Base-by-base conservation (phyloP, 2,797 vertebrate species). In the Chanos chanos region DNA sequence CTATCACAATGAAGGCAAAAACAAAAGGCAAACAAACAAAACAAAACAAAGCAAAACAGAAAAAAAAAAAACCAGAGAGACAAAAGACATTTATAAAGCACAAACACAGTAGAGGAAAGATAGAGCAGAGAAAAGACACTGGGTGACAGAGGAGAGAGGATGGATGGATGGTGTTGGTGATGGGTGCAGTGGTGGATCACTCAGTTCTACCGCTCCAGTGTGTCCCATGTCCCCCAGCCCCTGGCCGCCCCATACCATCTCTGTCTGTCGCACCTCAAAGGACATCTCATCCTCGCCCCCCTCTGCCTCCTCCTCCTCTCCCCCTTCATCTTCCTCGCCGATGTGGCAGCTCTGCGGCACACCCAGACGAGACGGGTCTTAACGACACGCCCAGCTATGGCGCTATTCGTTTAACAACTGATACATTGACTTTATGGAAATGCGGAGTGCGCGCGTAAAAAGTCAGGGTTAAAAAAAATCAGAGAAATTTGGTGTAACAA, bases 221-320 rank as follows among this genome's bases (percentile, higher is more conserved):
- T 89, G 86, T 88, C 85, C 85, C 89, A 87, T 75, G 80, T 87
- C 74, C 88, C n/a, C 89, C 34, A 83, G 80, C 81, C 90, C 89
- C 85, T 75, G 73, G 86, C 48, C 77, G 83, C 87, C 88, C 87
- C 86, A 87, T 91, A 91, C 89, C 89, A 87, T 87, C 84, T 89
- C 89, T 82, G 86, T 82, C 84, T 83, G 81, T 81, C 86, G 86
- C 90, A 96, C 94, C 92, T 96, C 94, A 84, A 97, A 97, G 28
- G 94, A 81, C 74, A 91, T 89, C 79, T 97, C 94, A 34, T 81
- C 85, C 54, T 90, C 87, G 68, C 86, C 83, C 43, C 82, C 87
- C 56, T 88, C 87, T n/a, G n/a, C n/a, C 71, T 78, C 52, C 47
- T 81, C 83, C 61, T 86, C 86, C 78, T 89, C 89, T 81, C 79